A percentile compares a stretch with the other conserved stretches of the same genome.
Conservation (phyloP, 2,888 invertebrate species). For the Epistrophe grossulariae region DNA sequence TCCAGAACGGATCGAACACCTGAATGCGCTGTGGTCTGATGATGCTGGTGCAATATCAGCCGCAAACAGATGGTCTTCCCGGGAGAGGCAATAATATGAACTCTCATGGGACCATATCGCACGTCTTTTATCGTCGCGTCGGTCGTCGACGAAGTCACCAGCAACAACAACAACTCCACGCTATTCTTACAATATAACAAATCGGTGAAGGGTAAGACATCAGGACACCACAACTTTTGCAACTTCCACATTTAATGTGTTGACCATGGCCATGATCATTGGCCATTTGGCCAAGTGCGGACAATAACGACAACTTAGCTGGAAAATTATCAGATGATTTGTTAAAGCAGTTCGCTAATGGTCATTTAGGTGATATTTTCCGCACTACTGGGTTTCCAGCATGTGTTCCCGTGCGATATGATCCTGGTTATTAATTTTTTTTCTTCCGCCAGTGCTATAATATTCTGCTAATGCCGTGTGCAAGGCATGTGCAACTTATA, state of each 20-base stretch:
- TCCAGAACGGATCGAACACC: slow-evolving; percentile 67
- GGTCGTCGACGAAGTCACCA: not conserved
- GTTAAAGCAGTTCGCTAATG: slow-evolving; percentile 78
- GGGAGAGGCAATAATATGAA: slow-evolving; percentile 51
- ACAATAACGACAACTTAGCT: slow-evolving; percentile 53
- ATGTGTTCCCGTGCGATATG: slow-evolving; percentile 56
- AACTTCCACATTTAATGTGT: slow-evolving; percentile 22
- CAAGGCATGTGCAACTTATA: not conserved
- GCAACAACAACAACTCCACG: not conserved
- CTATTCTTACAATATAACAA: not conserved
- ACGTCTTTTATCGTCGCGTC: slow-evolving; percentile 50
- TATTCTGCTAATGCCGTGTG: not conserved
- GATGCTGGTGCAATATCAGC: not conserved
- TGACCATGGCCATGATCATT: slow-evolving; percentile 34
- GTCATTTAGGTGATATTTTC: slow-evolving; percentile 81
- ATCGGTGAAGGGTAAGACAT: slow-evolving; percentile 21
- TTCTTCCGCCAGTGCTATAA: slow-evolving; percentile 44
- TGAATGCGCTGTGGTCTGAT: slow-evolving; percentile 31
- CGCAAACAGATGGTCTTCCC: slow-evolving; percentile 56
- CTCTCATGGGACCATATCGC: slow-evolving; percentile 72
- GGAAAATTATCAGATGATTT: slow-evolving; percentile 75
- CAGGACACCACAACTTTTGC: not conserved
- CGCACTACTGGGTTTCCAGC: slow-evolving; percentile 72
- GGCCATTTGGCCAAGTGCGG: slow-evolving; percentile 51
- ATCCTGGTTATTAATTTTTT: slow-evolving; percentile 73